Percentiles rank a stretch among this genome's conserved stretches.
phyloP scores from a whole-genome alignment of 2,113 vertebrate species.

The Cyprinus carpio region DNA sequence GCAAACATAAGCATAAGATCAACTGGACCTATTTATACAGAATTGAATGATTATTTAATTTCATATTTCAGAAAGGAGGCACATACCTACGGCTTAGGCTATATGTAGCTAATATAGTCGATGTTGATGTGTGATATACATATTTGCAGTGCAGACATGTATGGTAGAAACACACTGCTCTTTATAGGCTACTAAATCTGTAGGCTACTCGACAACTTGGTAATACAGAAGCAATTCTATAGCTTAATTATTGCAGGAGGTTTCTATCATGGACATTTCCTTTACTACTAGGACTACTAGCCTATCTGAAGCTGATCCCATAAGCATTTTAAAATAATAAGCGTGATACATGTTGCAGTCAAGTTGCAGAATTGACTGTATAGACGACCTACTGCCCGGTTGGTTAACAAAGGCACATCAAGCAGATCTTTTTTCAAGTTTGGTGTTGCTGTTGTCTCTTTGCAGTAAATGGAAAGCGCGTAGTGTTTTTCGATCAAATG shows the following conservation, averaged over 20 bases:
- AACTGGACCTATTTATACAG: not conserved
- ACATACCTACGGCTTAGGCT: not conserved
- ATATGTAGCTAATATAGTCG: not conserved
- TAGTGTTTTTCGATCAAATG: not conserved
- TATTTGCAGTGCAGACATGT: conserved; percentile 15
- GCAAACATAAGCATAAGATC: not conserved
- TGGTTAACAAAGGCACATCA: conserved; percentile 13
- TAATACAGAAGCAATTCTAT: not conserved
- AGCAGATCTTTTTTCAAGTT: conserved; percentile 25
- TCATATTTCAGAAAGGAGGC: not conserved
- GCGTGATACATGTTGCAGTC: not conserved
- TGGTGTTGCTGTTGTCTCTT: not conserved
- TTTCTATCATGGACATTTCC: not conserved
- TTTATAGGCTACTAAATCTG: not conserved
- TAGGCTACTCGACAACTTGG: not conserved
- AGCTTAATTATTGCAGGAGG: not conserved
- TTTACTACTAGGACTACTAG: conserved; percentile 4
- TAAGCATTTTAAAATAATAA: not conserved
- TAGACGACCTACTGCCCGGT: too few relatives aligned
- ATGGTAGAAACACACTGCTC: not conserved
- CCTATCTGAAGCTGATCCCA: conserved; percentile 7
- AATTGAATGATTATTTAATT: not conserved
- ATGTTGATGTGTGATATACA: not conserved
- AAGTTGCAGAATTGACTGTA: not conserved
- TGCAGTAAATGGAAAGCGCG: not conserved